Base-by-base conservation (phyloP, 2,888 invertebrate genomes). In the Automeris io region DNA sequence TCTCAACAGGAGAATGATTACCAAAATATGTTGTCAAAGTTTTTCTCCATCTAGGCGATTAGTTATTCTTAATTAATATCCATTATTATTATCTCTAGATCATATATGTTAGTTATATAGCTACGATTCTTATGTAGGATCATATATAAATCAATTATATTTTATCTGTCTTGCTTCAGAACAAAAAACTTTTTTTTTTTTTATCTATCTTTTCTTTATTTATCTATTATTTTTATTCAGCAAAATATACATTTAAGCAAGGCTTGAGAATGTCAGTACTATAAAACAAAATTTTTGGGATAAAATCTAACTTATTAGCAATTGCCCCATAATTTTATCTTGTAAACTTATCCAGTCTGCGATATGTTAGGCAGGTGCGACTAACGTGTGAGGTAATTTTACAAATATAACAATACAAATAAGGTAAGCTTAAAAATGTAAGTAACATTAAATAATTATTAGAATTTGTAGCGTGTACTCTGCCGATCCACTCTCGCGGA, bases 331-430 rank as follows among this genome's bases (percentile, higher is more conserved):
- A 46, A 49, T 47, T 51, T 51, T 51, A 45, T 41, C 36, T 32
- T 33, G 47, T 58, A 50, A 56, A 53, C 49, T 59, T 44, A 23
- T 45, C 55, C 55, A 58, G 53, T 55, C 48, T 39, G 51, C 52
- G 54, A 54, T 49, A 43, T 33, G 42, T 33, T 39, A 47, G 51
- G 50, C 54, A 56, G 56, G 51, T 37, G 37, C 38, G 33, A 18
- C 19, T 35, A 33, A 37, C 36, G 32, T 33, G 32, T n/a, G n/a
- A n/a, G n/a, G n/a, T n/a, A n/a, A n/a, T n/a, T n/a, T n/a, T n/a
- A n/a, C n/a, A n/a, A n/a, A n/a, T n/a, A n/a, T n/a, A n/a, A n/a
- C n/a, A n/a, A n/a, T n/a, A n/a, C n/a, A n/a, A n/a, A n/a, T n/a
- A n/a, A n/a, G n/a, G n/a, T n/a, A n/a, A n/a, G n/a, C n/a, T n/a